phyloP scores from a whole-genome alignment of 2,888 invertebrate genomes.

The Microctonus aethiopoides region DNA sequence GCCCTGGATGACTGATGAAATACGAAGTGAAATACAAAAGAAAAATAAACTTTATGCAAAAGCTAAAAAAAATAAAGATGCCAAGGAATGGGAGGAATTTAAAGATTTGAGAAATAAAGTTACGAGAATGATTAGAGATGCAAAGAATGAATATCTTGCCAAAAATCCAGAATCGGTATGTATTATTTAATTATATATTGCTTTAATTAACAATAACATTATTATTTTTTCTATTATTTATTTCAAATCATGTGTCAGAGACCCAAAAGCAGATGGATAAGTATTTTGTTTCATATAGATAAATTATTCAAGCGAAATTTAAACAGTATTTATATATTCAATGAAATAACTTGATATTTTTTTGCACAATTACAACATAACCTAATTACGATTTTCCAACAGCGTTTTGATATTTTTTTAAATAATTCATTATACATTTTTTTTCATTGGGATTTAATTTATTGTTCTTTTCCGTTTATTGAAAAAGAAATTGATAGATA shows the following conservation, averaged over 20 bases:
- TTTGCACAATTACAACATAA: not conserved
- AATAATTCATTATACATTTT: too few relatives aligned
- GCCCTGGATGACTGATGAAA: conserved; percentile 66
- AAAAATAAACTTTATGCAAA: conserved; percentile 64
- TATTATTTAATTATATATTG: conserved; percentile 7
- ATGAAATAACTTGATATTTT: not conserved
- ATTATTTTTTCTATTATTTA: not conserved
- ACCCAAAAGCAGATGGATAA: not conserved
- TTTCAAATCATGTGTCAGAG: not conserved
- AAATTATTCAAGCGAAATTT: too few relatives aligned
- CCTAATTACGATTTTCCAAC: not conserved
- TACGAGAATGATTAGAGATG: conserved; percentile 64
- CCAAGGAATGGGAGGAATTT: conserved; percentile 65
- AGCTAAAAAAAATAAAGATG: conserved; percentile 63
- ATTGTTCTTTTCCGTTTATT: too few relatives aligned
- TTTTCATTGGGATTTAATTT: too few relatives aligned
- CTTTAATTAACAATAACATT: too few relatives aligned
- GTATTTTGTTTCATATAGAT: not conserved
- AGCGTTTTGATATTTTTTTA: too few relatives aligned
- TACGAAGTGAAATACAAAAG: conserved; percentile 63
- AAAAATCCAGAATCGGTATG: conserved; percentile 64
- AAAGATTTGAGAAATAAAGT: conserved; percentile 64
- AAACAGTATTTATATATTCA: not conserved
- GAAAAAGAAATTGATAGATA: not conserved
- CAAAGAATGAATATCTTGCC: conserved; percentile 62